These are phyloP conservation scores for Julus scandinavius DNA, from an alignment of 2,888 invertebrate species.

Conservation along the genomic window DNA sequence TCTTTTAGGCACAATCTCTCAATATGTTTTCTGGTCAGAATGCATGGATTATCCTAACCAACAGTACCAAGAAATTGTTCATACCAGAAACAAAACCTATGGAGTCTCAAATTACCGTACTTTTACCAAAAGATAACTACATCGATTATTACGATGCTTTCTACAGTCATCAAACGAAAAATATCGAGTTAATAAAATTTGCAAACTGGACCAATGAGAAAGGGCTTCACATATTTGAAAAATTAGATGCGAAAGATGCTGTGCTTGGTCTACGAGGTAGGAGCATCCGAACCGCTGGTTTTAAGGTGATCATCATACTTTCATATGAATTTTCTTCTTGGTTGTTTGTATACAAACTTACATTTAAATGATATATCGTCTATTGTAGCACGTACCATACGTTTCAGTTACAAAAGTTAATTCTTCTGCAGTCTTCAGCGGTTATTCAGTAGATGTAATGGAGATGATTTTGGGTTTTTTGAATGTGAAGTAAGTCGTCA, in stretches of 20 bases:
- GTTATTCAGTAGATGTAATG: slow-evolving; percentile 1
- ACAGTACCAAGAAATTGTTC: background rate
- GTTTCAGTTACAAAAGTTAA: background rate
- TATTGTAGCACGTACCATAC: slow-evolving; percentile 16
- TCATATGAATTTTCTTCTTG: background rate
- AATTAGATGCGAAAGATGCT: background rate
- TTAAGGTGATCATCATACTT: background rate
- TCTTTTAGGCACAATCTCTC: background rate
- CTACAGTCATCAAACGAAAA: background rate
- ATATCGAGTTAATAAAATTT: slow-evolving; percentile 2
- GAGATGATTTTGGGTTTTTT: background rate
- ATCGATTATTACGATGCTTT: background rate
- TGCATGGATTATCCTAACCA: background rate
- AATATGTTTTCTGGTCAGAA: background rate
- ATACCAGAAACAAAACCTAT: background rate
- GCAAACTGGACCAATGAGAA: background rate
- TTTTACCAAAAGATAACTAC: background rate
- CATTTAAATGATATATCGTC: background rate
- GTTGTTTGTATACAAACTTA: background rate
- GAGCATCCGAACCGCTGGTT: background rate
- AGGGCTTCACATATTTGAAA: background rate
- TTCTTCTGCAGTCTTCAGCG: background rate
- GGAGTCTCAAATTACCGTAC: background rate
- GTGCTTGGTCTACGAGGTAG: background rate
- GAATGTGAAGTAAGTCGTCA: background rate